Evolutionary conservation across 2,797 vertebrate species (phyloP).

Genomic region (Geotrypetes seraphini): DNA sequence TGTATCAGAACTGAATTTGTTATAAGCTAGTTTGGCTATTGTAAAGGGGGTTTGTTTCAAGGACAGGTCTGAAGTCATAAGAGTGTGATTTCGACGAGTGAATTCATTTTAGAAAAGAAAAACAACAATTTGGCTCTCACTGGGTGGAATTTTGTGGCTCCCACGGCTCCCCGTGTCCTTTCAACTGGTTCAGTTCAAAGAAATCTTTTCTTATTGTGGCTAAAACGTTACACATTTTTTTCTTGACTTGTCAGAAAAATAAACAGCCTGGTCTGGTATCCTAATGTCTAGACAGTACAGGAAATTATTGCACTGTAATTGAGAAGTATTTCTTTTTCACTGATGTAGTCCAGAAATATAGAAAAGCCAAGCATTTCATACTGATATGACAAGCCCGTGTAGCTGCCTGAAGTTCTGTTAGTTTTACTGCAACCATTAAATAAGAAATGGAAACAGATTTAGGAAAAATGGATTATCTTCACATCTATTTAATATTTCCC

Average conservation of each 20-base stretch:
- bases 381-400: no score
- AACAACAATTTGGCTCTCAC: no score
- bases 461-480: constrained; percentile 13
- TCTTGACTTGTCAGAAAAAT: neutral
- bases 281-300: constrained; percentile 5
- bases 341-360: no score
- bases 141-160: no score
- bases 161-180: no score
- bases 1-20: no score
- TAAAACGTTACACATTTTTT: neutral
- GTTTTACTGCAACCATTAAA: constrained; percentile 8
- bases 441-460: constrained; percentile 4
- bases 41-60: no score
- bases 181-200: neutral
- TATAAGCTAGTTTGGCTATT: no score
- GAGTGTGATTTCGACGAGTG: no score
- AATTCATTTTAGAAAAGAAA: no score
- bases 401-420: constrained; percentile 1
- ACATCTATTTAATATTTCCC: constrained; percentile 21
- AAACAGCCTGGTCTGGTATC: neutral
- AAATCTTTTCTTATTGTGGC: neutral
- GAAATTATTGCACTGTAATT: constrained; percentile 8
- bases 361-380: no score
- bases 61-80: no score
- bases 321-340: constrained; percentile 2